Evolutionary conservation across 2,113 vertebrate species (phyloP).

Genomic region (Barbus barbus): DNA sequence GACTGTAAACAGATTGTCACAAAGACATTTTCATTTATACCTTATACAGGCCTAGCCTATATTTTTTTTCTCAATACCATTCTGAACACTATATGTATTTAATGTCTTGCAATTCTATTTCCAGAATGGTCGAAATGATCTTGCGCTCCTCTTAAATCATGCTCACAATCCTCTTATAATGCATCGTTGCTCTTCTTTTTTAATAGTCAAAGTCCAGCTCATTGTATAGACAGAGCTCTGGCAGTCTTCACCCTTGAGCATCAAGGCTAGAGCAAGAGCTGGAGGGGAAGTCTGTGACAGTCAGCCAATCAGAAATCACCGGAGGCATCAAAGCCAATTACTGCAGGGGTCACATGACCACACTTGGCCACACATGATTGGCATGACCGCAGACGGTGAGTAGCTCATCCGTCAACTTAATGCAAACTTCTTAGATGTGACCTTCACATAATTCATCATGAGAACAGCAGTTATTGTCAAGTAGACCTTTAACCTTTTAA

Average conservation of each 20-base stretch:
- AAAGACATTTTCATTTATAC: neutral
- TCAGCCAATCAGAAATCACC: conserved; percentile 35
- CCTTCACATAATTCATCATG: conserved; percentile 4
- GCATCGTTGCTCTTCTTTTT: neutral
- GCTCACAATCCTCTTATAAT: neutral
- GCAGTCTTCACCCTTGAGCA: too few species aligned
- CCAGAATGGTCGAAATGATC: neutral
- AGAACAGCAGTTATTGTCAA: neutral
- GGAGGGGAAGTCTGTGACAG: neutral
- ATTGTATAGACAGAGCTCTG: neutral
- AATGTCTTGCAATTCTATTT: neutral
- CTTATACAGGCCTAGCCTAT: too few species aligned
- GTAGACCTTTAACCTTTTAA: neutral
- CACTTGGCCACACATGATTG: conserved; percentile 37
- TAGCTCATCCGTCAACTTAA: conserved; percentile 16
- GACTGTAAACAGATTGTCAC: neutral
- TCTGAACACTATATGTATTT: neutral
- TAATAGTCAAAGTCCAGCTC: too few species aligned
- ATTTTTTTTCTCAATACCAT: neutral
- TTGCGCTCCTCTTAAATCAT: neutral
- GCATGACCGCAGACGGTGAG: neutral
- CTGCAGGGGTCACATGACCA: conserved; percentile 30
- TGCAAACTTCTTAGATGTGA: conserved; percentile 23
- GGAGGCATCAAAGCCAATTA: conserved; percentile 36
- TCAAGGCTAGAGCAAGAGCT: neutral